Base-by-base conservation (phyloP, 2,888 invertebrate species). In the Hydrotaea diabolus region DNA sequence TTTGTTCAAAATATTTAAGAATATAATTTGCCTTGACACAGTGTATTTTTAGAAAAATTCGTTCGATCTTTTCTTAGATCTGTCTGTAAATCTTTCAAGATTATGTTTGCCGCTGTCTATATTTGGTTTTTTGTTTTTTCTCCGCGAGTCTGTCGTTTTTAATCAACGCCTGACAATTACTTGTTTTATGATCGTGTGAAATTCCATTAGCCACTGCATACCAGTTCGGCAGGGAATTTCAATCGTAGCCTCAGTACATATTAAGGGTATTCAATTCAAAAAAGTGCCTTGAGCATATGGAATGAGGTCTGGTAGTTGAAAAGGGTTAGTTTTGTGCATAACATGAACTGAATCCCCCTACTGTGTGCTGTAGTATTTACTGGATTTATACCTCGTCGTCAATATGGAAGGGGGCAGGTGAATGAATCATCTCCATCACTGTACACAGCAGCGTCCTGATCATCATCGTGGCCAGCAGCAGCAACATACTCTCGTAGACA, bases 171-270 rank as follows among this genome's bases (percentile, higher is more conserved):
- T 78, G 82, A 80, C 84, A 82, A 80, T 82, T 66, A 71, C 57
- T 49, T 57, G 59, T 86, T 90, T 90, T 90, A 90, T 89, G 88
- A 86, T 74, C 89, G 88, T 89, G 90, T 90, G 89, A 90, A 90
- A 90, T 89, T 90, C 89, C 90, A 86, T 87, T 86, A 75, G 85
- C 85, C 87, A 89, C 90, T 88, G 89, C 31, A 83, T 71, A 59
- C 17, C 26, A 8, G 7, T 8, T 17, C 59, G 15, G 4, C 17
- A 23, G 59, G 17, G n/a, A 13, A 49, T 3, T 49, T 49, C 49
- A 49, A 49, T 49, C 49, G 13, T 8, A 13, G 5, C 43, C 5
- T 15, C 49, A n/a, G n/a, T n/a, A 49, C 49, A 2, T 2, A 9
- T 9, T 43, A 43, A n/a, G 49, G n/a, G n/a, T 49, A 7, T n/a